Evolutionary conservation across 2,888 invertebrate species (phyloP).

Genomic region (Eretmocerus hayati): DNA sequence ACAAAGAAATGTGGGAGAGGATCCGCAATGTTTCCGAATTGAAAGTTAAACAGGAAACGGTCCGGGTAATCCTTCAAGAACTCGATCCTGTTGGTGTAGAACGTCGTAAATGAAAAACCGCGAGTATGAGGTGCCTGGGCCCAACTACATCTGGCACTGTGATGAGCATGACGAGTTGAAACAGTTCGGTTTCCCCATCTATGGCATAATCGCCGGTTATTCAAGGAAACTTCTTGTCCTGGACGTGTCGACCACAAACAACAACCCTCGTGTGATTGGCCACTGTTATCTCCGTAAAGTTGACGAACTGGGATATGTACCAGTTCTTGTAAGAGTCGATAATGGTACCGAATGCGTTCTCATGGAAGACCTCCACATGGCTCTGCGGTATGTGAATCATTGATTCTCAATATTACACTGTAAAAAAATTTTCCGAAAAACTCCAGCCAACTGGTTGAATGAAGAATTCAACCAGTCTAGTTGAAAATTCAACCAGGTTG

Average conservation of each 20-base stretch:
- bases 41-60: constrained; percentile 6
- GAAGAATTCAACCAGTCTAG: too few species aligned
- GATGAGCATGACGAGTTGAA: constrained; percentile 22
- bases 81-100: constrained; percentile 8
- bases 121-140: constrained; percentile 9
- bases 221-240: constrained; percentile 15
- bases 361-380: too few species aligned
- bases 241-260: constrained; percentile 12
- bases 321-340: constrained; percentile 12
- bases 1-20: constrained; percentile 5
- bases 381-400: too few species aligned
- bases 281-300: constrained; percentile 13
- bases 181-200: constrained; percentile 18
- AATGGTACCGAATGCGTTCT: constrained; percentile 12
- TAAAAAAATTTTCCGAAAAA: too few species aligned
- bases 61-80: constrained; percentile 3
- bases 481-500: too few species aligned
- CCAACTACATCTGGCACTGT: constrained; percentile 18
- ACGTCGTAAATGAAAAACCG: background rate
- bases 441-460: too few species aligned
- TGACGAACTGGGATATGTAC: constrained; percentile 7
- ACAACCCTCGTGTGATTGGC: constrained; percentile 6
- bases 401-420: too few species aligned
- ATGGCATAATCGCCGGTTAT: constrained; percentile 19
- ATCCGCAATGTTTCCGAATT: constrained; percentile 1